Evolutionary conservation across 2,797 vertebrate genomes (phyloP).

Genomic region (Lutjanus argentimaculatus): DNA sequence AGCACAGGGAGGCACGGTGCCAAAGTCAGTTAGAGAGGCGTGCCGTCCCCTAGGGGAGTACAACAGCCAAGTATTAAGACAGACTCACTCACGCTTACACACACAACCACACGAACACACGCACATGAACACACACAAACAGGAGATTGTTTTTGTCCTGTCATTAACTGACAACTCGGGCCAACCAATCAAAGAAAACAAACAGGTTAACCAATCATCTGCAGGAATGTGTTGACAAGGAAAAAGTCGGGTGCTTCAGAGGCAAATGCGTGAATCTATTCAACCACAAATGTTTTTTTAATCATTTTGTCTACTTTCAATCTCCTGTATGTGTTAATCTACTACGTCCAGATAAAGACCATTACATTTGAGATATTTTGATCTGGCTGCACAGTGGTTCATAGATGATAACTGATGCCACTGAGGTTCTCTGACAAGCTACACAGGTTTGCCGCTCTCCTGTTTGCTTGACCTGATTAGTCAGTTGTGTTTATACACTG

Average conservation of each 20-base stretch:
- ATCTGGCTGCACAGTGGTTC: not conserved
- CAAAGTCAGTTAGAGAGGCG: slow-evolving; percentile 75
- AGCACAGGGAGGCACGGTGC: slow-evolving; percentile 51
- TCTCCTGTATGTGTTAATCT: not conserved
- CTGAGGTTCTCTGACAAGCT: slow-evolving; percentile 33
- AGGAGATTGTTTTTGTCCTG: slow-evolving; percentile 48
- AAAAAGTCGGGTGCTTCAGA: not conserved
- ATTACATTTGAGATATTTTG: not conserved
- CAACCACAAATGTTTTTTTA: not conserved
- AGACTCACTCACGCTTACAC: slow-evolving; percentile 34
- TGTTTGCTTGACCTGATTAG: slow-evolving; percentile 61
- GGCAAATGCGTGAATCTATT: not conserved
- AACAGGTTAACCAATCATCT: slow-evolving; percentile 31
- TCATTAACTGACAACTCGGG: slow-evolving; percentile 46
- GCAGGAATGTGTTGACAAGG: slow-evolving; percentile 48
- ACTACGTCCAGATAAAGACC: not conserved
- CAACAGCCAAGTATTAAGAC: slow-evolving; percentile 62
- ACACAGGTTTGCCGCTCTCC: slow-evolving; percentile 40
- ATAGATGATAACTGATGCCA: slow-evolving; percentile 23
- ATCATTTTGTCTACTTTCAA: not conserved
- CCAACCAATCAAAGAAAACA: slow-evolving; percentile 49
- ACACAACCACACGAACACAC: slow-evolving; percentile 23
- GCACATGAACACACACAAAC: slow-evolving; percentile 33
- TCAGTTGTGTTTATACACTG: slow-evolving; percentile 30
- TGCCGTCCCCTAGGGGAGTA: slow-evolving; percentile 59